Evolutionary conservation across 2,888 invertebrate species (phyloP), one percentile per base, ranked within the genome.

Genomic region (Timandra comae): DNA sequence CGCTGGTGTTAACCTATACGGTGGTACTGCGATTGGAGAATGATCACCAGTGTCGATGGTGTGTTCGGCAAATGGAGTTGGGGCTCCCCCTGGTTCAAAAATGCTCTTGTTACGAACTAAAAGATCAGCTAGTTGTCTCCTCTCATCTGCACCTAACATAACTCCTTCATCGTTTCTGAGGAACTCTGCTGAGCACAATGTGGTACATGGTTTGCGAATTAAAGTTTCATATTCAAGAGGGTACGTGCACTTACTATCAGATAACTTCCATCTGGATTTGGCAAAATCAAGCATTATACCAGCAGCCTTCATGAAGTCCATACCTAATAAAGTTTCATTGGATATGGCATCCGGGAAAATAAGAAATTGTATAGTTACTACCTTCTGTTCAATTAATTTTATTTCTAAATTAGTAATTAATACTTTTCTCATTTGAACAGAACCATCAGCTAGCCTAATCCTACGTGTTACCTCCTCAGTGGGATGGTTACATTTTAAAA

Each of bases 251-350:
- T n/a, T n/a, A n/a, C n/a, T 25, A 3, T 11, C 12, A 29, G 3
- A 5, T 24, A 21, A 24, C 5, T 12, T 16, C n/a, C 19, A 8
- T 19, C 29, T 5, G 7, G 7, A 19, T 12, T n/a, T n/a, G n/a
- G n/a, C 12, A 13, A 36, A 36, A 29, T 36, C 32, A 3, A 38
- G n/a, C 27, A 30, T 23, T 27, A 38, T 27, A 23, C 38, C 37
- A 27, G 27, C 28, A 24, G 23, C 31, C 22, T 4, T 9, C 6
- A 36, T 28, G 7, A 31, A 36, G 25, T 36, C 28, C 22, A 33
- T 38, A 6, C 38, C 38, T 30, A 38, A 38, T 12, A 33, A 13
- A 3, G 20, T 22, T 7, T 33, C 36, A 0, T 24, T 36, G n/a
- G n/a, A n/a, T n/a, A n/a, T n/a, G 0, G 36, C 36, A 12, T 10